Percentiles rank a stretch among this genome's conserved stretches.
Evolutionary conservation across 2,888 invertebrate species (phyloP).

Genomic region (Balanococcus diminutus): DNA sequence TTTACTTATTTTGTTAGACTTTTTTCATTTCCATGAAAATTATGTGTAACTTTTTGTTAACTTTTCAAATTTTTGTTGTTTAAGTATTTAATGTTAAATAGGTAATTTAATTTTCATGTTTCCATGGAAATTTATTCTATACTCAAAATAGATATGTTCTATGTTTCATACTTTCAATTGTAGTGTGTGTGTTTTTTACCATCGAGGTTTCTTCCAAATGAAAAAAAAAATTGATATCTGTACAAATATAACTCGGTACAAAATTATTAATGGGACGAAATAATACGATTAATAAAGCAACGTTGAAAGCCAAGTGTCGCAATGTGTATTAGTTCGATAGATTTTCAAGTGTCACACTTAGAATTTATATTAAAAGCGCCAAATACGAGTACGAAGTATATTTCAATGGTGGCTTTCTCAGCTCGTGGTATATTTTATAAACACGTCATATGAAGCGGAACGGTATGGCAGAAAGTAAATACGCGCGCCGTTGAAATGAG

Average conservation of each 20-base stretch:
- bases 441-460: background rate
- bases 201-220: no score
- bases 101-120: no score
- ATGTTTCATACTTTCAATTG: no score
- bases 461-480: background rate
- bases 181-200: no score
- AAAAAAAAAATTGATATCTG: background rate
- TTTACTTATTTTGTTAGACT: no score
- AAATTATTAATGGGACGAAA: background rate
- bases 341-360: slow-evolving; percentile 11
- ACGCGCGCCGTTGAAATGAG: background rate
- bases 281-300: background rate
- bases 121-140: no score
- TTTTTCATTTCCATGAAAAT: no score
- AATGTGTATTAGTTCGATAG: background rate
- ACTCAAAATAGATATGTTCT: no score
- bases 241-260: background rate
- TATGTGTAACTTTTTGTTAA: no score
- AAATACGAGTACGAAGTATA: background rate
- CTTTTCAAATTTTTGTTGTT: no score
- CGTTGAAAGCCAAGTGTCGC: background rate
- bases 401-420: background rate
- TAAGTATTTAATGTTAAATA: no score
- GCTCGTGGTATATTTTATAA: background rate
- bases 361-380: background rate